These are phyloP conservation scores for Dendronephthya gigantea DNA, from an alignment of 64 coral and sea anemone genomes.

Conservation along the genomic window DNA sequence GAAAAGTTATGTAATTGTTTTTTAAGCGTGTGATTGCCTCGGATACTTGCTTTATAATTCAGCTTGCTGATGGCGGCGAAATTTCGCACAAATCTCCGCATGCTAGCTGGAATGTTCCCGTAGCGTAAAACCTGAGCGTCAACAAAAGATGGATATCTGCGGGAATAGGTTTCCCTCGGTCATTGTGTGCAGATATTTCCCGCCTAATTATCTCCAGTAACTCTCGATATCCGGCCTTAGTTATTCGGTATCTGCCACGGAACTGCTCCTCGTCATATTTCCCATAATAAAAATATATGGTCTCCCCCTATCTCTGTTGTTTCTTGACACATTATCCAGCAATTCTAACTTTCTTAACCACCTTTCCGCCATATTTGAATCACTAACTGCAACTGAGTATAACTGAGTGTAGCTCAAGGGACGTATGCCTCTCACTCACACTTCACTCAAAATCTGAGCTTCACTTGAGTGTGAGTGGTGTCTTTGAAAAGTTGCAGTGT, in stretches of 20 bases:
- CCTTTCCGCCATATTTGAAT: too few species aligned
- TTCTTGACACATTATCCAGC: background rate
- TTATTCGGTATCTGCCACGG: background rate
- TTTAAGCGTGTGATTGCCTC: background rate
- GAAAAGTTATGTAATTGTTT: background rate
- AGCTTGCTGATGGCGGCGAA: background rate
- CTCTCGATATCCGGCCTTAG: background rate
- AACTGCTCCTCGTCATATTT: background rate
- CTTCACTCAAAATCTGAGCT: background rate
- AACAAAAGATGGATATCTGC: background rate
- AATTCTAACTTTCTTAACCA: background rate
- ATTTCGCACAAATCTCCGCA: background rate
- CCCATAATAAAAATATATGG: background rate
- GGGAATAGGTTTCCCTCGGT: background rate
- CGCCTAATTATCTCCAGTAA: background rate
- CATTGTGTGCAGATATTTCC: background rate
- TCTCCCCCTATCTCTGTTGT: background rate
- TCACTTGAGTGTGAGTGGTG: too few species aligned
- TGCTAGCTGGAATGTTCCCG: background rate
- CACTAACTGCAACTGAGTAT: background rate
- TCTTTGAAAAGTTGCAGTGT: too few species aligned
- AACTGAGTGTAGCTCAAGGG: background rate
- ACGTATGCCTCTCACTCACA: background rate
- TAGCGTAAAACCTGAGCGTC: background rate
- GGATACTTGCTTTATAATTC: background rate